These are phyloP conservation scores for Ciconia nigra DNA, from an alignment of 2,797 vertebrate genomes.

Conservation along the genomic window DNA sequence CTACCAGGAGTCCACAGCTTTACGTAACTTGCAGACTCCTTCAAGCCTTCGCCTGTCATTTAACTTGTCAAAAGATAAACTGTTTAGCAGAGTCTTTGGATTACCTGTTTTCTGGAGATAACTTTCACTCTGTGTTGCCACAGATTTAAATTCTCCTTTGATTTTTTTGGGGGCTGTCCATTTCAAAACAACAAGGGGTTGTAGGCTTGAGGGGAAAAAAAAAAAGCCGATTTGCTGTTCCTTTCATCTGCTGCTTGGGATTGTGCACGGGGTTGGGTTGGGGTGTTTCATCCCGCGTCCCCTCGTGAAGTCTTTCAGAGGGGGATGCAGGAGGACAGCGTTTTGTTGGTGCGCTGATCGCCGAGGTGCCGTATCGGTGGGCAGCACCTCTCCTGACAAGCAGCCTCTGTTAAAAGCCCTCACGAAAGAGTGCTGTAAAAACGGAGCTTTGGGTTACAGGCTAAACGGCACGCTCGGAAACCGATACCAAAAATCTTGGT, in stretches of 20 bases:
- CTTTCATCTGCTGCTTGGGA: background rate
- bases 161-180: too few relatives aligned
- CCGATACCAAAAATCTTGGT: fast-evolving
- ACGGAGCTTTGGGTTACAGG: background rate
- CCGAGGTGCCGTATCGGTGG: fast-evolving
- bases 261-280: background rate
- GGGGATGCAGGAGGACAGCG: background rate
- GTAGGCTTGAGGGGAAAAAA: background rate
- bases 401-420: background rate
- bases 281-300: background rate
- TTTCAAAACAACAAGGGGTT: background rate
- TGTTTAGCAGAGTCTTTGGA: too few relatives aligned
- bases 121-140: background rate
- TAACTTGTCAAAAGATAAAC: background rate
- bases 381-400: background rate
- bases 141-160: background rate
- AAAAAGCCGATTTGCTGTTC: background rate
- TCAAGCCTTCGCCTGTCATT: background rate
- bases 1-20: fast-evolving
- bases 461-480: fast-evolving
- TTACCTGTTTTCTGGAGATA: background rate
- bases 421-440: too few relatives aligned
- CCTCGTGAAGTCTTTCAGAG: background rate
- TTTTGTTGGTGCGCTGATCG: fast-evolving
- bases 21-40: background rate